Evolutionary conservation across 2,113 vertebrate species (phyloP), one percentile per base, ranked within the genome.

Genomic region (Dromaius novaehollandiae): DNA sequence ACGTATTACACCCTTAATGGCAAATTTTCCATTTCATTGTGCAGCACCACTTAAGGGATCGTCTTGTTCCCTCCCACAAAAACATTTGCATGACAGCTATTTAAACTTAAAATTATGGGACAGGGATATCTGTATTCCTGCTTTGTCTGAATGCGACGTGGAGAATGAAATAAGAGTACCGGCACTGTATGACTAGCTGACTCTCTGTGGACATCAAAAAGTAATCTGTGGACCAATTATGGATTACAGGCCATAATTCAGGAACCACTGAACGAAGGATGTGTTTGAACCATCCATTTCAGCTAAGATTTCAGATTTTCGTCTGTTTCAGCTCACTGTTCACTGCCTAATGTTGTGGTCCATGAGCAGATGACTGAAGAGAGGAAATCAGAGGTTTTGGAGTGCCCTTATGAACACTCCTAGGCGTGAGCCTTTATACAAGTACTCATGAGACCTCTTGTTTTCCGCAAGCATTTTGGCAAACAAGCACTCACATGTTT

Each of bases 381-480:
- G 86, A 55, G 46, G 68, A 94, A 95, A 88, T 81, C 70, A 58
- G 94, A 95, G 68, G 11, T 95, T 91, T 88, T 55, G 95, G 84
- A 95, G 95, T 95, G 66, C 75, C 36, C 36, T 90, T 77, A 94
- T 58, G 81, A 91, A 89, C 66, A 70, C 93, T 95, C 64, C 64
- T 95, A 96, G 96, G 95, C 85, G 22, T 94, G 71, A 95, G 82
- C 58, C 71, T 94, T 95, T 94, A 74, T 86, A 80, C 63, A 70
- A 91, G 53, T 50, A 89, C 86, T 91, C 96, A 46, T 71, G 93
- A 94, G 94, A 95, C n/a, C 78, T 91, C 63, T 96, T 97, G 93
- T 96, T 97, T 96, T 97, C 85, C 6, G 2, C 79, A 86, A 88
- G 68, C 46, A 44, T 78, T 93, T 94, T 96, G 93, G 87, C 96